Evolutionary conservation across 1,140 invertebrate genomes (phyloP).

Genomic region (Lordiphosa mommai): DNA sequence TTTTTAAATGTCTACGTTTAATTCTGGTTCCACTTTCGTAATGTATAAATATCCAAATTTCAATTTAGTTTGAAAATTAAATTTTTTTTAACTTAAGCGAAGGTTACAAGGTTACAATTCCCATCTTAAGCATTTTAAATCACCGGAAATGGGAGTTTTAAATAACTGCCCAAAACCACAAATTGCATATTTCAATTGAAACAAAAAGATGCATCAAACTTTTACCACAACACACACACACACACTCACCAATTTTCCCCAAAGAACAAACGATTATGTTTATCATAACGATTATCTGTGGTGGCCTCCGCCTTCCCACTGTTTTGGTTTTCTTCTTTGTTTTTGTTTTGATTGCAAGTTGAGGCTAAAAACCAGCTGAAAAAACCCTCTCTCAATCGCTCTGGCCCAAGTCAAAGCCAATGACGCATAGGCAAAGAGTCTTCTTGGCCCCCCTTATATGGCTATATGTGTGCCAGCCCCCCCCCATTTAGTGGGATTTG

Average conservation of each 20-base stretch:
- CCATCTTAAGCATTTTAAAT: no score
- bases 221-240: neutral
- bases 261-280: constrained; percentile 45
- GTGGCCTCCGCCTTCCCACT: constrained; percentile 4
- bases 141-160: no score
- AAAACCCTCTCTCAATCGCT: constrained; percentile 15
- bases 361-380: constrained; percentile 24
- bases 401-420: constrained; percentile 21
- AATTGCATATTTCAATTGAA: no score
- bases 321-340: constrained; percentile 14
- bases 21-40: no score
- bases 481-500: constrained; percentile 60
- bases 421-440: constrained; percentile 38
- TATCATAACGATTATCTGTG: constrained; percentile 62
- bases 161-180: no score
- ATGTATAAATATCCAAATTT: no score
- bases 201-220: neutral
- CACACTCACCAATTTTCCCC: constrained; percentile 15
- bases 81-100: no score
- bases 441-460: constrained; percentile 14
- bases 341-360: constrained; percentile 41
- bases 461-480: neutral
- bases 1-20: no score
- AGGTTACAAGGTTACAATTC: no score
- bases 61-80: no score